These are phyloP conservation scores for Microchrysa polita DNA, from an alignment of 2,888 invertebrate species.

Conservation along the genomic window DNA sequence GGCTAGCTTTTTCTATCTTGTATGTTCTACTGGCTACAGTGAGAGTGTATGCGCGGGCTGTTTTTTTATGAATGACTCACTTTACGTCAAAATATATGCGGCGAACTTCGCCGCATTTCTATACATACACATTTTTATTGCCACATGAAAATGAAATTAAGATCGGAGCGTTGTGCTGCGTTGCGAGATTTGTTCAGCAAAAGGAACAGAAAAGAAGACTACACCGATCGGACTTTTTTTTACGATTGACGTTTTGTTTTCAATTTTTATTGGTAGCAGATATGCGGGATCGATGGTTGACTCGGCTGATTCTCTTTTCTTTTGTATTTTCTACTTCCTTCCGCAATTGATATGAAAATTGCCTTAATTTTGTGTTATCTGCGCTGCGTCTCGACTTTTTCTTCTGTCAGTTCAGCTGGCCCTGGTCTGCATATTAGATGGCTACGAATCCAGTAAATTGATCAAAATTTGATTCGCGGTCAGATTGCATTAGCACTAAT, in stretches of 20 bases:
- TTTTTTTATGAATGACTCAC: conserved; percentile 42
- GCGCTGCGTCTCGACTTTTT: no score
- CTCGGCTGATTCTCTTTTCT: no score
- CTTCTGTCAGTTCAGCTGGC: no score
- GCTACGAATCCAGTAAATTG: no score
- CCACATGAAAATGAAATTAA: conserved; percentile 24
- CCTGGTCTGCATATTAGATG: no score
- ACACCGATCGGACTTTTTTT: conserved; percentile 6
- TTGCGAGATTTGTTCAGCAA: conserved; percentile 12
- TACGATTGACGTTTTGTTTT: conserved; percentile 32
- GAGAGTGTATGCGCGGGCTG: not conserved
- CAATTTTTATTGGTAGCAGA: conserved; percentile 22
- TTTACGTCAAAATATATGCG: conserved; percentile 33
- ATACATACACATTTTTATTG: not conserved
- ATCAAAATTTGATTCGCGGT: no score
- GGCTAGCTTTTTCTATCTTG: not conserved
- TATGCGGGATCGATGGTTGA: not conserved
- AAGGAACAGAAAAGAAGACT: conserved; percentile 5
- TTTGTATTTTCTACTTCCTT: no score
- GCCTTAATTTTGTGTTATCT: no score
- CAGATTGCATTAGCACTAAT: no score
- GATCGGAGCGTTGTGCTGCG: not conserved
- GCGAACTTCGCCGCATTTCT: conserved; percentile 19
- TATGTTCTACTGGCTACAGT: not conserved
- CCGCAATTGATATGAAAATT: no score